These are phyloP conservation scores for Oikopleura dioica DNA, from an alignment of 23 tunicate species.

Conservation along the genomic window DNA sequence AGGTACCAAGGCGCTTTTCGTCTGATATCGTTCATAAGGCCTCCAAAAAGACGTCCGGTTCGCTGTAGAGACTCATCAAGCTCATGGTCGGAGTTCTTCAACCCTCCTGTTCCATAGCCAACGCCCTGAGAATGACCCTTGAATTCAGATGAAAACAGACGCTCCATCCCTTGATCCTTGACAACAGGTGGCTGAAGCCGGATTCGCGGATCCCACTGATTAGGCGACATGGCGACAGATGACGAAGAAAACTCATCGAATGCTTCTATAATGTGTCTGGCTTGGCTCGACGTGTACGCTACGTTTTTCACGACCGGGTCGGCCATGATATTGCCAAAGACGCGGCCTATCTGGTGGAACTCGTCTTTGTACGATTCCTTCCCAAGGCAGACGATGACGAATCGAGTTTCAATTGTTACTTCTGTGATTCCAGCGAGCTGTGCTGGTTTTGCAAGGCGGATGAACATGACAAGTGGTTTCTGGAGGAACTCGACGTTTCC, in stretches of 20 bases:
- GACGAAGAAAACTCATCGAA: too few species aligned
- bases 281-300: neutral
- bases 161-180: neutral
- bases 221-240: too few species aligned
- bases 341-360: neutral
- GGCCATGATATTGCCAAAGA: neutral
- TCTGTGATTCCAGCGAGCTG: conserved; percentile 21
- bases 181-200: neutral
- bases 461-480: conserved; percentile 48
- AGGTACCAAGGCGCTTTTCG: conserved; percentile 53
- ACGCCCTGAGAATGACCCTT: neutral
- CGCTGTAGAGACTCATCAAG: neutral
- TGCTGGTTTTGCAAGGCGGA: conserved; percentile 39
- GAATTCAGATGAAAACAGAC: neutral
- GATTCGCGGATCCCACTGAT: neutral
- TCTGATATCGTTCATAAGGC: conserved; percentile 55
- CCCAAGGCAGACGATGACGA: neutral
- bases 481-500: conserved; percentile 65
- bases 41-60: conserved; percentile 47
- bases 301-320: neutral
- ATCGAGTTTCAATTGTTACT: neutral
- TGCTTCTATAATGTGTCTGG: neutral
- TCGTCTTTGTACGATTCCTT: neutral
- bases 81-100: neutral
- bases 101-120: too few species aligned